These are phyloP conservation scores for Rhinoraja longicauda DNA, from an alignment of 2,797 vertebrate species.

Conservation along the genomic window DNA sequence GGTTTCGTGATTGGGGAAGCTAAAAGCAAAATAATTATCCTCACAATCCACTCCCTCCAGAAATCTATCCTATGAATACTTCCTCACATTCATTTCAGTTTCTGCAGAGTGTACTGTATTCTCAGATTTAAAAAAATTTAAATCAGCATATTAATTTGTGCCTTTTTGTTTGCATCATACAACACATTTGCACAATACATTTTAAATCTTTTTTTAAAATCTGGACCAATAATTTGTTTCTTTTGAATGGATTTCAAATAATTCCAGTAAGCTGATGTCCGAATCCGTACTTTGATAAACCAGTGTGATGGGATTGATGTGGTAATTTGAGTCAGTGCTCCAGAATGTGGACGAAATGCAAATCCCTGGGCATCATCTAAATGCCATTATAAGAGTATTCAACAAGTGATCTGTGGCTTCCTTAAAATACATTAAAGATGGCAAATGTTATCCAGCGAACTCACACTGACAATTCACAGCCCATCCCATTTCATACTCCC, in stretches of 20 bases:
- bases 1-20: not conserved
- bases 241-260: not conserved
- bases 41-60: not conserved
- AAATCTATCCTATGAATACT: not conserved
- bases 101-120: not conserved
- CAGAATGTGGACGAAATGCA: not conserved
- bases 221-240: not conserved
- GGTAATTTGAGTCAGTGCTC: not conserved
- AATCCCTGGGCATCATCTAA: not conserved
- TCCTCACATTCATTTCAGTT: not conserved
- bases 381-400: not conserved
- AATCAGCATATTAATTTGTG: slow-evolving; percentile 13
- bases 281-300: not conserved
- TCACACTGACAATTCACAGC: too few relatives aligned
- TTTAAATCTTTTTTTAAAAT: not conserved
- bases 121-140: not conserved
- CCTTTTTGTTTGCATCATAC: not conserved
- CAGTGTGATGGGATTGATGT: not conserved
- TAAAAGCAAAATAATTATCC: not conserved
- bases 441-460: not conserved
- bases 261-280: not conserved
- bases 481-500: too few relatives aligned
- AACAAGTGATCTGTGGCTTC: not conserved
- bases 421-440: not conserved
- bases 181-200: not conserved